phyloP scores from a whole-genome alignment of 2,888 invertebrate genomes.

The Dione juno region DNA sequence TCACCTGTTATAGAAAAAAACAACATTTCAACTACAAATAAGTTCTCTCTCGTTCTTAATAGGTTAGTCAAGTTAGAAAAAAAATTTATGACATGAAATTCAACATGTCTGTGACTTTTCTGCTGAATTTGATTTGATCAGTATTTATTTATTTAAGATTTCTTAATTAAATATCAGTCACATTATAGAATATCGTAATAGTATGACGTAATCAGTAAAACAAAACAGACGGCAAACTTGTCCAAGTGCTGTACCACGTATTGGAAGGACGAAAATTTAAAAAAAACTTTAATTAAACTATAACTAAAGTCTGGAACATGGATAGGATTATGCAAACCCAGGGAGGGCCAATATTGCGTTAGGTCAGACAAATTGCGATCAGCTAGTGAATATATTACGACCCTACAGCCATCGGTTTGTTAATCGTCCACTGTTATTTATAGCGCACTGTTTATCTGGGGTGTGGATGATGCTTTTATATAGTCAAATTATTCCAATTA shows the following conservation, averaged over 20 bases:
- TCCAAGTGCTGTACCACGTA: background rate
- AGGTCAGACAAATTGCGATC: slow-evolving; percentile 83
- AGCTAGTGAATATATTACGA: slow-evolving; percentile 81
- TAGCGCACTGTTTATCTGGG: slow-evolving; percentile 58
- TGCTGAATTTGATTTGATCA: background rate
- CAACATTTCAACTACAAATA: background rate
- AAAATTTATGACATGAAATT: too few relatives aligned
- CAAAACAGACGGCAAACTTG: too few relatives aligned
- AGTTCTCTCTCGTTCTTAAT: too few relatives aligned
- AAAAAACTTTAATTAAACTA: slow-evolving; percentile 33
- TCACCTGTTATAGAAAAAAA: background rate
- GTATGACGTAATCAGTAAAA: too few relatives aligned
- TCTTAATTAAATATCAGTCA: background rate
- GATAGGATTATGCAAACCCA: slow-evolving; percentile 57
- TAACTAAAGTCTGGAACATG: slow-evolving; percentile 33
- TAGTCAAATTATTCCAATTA: slow-evolving; percentile 16
- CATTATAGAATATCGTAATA: background rate
- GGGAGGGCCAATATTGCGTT: slow-evolving; percentile 73
- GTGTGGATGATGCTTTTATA: slow-evolving; percentile 42
- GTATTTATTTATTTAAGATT: background rate
- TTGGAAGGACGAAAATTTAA: background rate
- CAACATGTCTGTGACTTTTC: too few relatives aligned
- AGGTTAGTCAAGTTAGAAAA: too few relatives aligned
- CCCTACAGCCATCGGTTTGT: slow-evolving; percentile 74
- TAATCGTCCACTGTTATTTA: slow-evolving; percentile 81